Conservation (phyloP, 2,797 vertebrate species). For the Antrozous pallidus region DNA sequence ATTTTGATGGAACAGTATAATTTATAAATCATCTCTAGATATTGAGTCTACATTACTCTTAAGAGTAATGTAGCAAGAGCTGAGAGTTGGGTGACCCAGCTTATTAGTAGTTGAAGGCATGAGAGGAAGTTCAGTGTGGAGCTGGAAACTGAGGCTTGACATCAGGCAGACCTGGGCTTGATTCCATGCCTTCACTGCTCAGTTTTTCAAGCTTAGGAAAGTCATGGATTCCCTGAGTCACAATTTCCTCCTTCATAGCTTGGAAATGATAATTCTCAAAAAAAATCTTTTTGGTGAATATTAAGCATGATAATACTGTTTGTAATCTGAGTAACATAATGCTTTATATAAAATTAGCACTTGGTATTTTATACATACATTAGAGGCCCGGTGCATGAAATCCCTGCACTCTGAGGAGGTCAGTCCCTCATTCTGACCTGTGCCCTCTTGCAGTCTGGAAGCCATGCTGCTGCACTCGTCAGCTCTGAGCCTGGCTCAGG, state of each 20-base stretch:
- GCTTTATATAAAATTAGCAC: too few relatives aligned
- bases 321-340: background rate
- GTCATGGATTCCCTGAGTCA: background rate
- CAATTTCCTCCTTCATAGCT: background rate
- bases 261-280: background rate
- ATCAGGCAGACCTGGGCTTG: background rate
- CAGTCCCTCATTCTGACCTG: too few relatives aligned
- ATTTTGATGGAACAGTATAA: background rate
- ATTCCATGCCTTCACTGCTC: background rate
- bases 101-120: slow-evolving; percentile 4
- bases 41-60: background rate
- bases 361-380: too few relatives aligned
- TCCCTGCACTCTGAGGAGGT: too few relatives aligned
- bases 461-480: too few relatives aligned
- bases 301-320: background rate
- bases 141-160: background rate
- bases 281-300: background rate
- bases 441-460: too few relatives aligned
- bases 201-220: background rate
- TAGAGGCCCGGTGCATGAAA: too few relatives aligned
- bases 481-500: too few relatives aligned
- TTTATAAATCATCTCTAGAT: slow-evolving; percentile 29
- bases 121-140: background rate
- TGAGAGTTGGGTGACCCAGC: background rate
- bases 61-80: slow-evolving; percentile 3